Conservation (phyloP, 1,140 invertebrate genomes). For the Sesamia nonagrioides region DNA sequence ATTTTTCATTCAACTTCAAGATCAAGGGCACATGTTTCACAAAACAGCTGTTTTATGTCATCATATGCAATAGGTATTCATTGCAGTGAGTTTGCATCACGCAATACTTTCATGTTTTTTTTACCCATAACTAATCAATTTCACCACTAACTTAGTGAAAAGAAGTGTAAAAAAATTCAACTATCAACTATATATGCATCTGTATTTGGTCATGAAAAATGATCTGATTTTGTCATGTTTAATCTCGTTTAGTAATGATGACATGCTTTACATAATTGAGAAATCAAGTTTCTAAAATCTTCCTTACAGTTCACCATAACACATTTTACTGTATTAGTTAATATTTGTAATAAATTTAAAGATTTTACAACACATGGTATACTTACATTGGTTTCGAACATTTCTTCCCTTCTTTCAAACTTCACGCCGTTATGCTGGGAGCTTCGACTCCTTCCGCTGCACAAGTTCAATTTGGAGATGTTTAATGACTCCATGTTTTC, state of each 20-base stretch:
- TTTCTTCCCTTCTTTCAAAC: constrained; percentile 65
- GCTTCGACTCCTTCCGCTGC: constrained; percentile 71
- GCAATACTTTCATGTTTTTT: background rate
- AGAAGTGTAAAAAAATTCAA: background rate
- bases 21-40: background rate
- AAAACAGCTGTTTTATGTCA: constrained; percentile 44
- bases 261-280: background rate
- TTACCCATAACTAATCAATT: background rate
- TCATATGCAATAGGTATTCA: background rate
- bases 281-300: background rate
- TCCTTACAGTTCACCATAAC: background rate
- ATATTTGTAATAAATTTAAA: background rate
- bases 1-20: background rate
- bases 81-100: background rate
- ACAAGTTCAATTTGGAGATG: constrained; percentile 81
- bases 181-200: background rate
- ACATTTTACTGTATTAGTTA: background rate
- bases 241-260: background rate
- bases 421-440: constrained; percentile 67
- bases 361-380: constrained; percentile 22
- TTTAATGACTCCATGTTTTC: constrained; percentile 78
- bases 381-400: constrained; percentile 76
- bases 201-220: constrained; percentile 48
- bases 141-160: background rate
- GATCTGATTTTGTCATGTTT: constrained; percentile 26